Percentiles rank a stretch among this genome's conserved stretches.
Conservation (phyloP, 2,113 vertebrate genomes). For the Bubo scandiacus region DNA sequence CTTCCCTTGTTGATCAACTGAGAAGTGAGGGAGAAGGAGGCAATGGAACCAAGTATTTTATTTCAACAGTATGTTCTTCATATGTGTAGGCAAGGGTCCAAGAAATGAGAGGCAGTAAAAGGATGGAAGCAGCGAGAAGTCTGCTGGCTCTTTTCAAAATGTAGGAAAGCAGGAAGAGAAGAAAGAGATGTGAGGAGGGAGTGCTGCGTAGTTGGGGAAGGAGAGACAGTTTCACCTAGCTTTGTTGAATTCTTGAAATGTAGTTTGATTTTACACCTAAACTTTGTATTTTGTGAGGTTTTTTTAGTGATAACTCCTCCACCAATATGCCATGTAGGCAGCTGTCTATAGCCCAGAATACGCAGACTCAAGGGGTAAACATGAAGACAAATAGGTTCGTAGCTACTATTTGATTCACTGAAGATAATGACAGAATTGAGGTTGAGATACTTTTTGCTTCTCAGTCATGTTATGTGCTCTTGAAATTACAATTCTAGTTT, state of each 20-base stretch:
- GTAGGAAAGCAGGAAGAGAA: background rate
- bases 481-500: background rate
- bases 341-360: background rate
- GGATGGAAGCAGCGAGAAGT: background rate
- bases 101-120: background rate
- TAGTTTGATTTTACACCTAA: background rate
- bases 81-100: background rate
- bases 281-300: background rate
- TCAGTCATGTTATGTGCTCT: background rate
- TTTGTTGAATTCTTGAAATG: background rate
- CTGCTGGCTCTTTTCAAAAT: background rate
- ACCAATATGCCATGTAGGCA: background rate
- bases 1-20: background rate
- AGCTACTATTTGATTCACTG: background rate
- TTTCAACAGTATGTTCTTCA: background rate
- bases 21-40: background rate
- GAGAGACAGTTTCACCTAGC: background rate
- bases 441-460: background rate
- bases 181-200: fast-evolving
- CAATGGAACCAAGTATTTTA: background rate
- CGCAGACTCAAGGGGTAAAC: background rate
- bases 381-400: background rate
- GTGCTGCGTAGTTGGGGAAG: background rate
- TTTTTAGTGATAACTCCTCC: background rate
- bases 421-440: background rate